These are phyloP conservation scores for Gonatopus flavifemur DNA, from an alignment of 1,140 invertebrate genomes.

Conservation along the genomic window DNA sequence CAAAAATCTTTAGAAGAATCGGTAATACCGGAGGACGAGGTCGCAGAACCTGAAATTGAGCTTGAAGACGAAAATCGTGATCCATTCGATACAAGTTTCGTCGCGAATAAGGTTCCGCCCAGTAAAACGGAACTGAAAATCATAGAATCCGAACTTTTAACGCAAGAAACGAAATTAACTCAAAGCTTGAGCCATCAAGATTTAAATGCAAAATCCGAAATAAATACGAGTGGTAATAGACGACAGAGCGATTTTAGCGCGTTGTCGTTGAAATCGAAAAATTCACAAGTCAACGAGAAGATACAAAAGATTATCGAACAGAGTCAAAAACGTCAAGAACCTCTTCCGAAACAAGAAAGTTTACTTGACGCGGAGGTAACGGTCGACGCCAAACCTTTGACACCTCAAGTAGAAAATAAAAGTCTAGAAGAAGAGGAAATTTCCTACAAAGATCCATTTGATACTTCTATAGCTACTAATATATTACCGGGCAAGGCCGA, in stretches of 20 bases:
- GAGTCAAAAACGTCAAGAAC: conserved; percentile 4
- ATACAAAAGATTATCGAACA: conserved; percentile 24
- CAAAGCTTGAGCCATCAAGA: conserved; percentile 64
- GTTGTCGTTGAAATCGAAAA: conserved; percentile 16
- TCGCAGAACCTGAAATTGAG: conserved; percentile 41
- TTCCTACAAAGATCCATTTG: conserved; percentile 70
- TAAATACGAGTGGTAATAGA: conserved; percentile 4
- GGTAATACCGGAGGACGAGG: conserved; percentile 50
- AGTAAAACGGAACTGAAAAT: conserved; percentile 74
- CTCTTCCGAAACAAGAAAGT: conserved; percentile 40
- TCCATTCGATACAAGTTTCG: conserved; percentile 83
- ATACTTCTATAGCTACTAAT: conserved; percentile 75
- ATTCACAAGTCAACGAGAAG: conserved; percentile 22
- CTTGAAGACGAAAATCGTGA: conserved; percentile 60
- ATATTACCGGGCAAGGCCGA: conserved; percentile 77
- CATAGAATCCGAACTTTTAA: conserved; percentile 68
- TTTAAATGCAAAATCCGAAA: conserved; percentile 60
- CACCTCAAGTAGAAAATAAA: conserved; percentile 60
- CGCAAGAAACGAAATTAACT: conserved; percentile 35
- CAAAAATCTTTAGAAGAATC: conserved; percentile 51
- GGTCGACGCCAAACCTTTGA: conserved; percentile 66
- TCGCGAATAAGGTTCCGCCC: conserved; percentile 67
- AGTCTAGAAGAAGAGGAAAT: conserved; percentile 43
- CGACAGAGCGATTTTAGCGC: conserved; percentile 38
- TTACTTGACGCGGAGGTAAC: conserved; percentile 63